Evolutionary conservation across 2,888 invertebrate species (phyloP).

Genomic region (Drosophila tripunctata): DNA sequence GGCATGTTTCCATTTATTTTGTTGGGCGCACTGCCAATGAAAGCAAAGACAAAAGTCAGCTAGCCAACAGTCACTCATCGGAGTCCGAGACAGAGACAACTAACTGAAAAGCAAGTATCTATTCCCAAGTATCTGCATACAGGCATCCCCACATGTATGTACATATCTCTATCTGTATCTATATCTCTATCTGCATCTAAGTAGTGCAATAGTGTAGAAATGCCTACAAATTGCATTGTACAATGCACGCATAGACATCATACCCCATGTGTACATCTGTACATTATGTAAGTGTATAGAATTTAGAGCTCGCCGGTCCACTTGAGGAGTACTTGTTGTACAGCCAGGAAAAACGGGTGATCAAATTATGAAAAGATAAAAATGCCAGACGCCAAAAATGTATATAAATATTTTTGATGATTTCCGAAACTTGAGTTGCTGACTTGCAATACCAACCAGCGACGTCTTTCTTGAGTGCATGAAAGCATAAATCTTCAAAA

Average conservation of each 20-base stretch:
- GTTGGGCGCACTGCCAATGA: conserved; percentile 71
- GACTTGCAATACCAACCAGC: conserved; percentile 15
- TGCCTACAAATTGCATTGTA: conserved; percentile 26
- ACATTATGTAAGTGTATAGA: conserved; percentile 9
- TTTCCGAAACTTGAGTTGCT: conserved; percentile 41
- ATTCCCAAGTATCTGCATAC: conserved; percentile 32
- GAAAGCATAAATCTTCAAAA: conserved; percentile 22
- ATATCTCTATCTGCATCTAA: conserved; percentile 1
- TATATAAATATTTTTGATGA: conserved; percentile 43
- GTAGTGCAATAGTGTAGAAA: background rate
- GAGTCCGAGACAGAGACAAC: conserved; percentile 50
- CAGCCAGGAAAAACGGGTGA: conserved; percentile 25
- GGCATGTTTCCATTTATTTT: conserved; percentile 66
- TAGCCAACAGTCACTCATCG: conserved; percentile 63
- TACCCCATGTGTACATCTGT: background rate
- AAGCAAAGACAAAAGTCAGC: conserved; percentile 60
- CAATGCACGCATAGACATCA: conserved; percentile 22
- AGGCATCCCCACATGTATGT: background rate
- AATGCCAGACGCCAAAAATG: conserved; percentile 49
- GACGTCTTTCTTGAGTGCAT: background rate
- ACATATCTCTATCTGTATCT: conserved; percentile 1
- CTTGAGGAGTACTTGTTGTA: conserved; percentile 37
- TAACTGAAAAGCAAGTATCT: conserved; percentile 56
- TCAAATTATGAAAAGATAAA: conserved; percentile 52
- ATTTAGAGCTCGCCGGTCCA: conserved; percentile 28